Evolutionary conservation across 2,113 vertebrate genomes (phyloP), one percentile per base, ranked within the genome.

Genomic region (Psittacula cyanocephala): DNA sequence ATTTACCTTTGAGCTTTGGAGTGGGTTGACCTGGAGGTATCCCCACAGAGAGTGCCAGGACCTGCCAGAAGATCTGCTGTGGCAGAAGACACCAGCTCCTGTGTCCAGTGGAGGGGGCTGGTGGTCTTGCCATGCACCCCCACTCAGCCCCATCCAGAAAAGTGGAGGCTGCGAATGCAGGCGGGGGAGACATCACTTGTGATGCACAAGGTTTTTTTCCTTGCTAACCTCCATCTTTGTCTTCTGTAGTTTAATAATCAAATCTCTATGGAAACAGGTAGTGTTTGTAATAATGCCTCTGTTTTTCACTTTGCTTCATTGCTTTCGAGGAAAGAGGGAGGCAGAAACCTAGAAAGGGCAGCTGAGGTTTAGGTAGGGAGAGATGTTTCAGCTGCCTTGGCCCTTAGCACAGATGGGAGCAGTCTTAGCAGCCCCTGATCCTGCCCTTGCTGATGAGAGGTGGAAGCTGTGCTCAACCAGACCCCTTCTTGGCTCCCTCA

Each of bases 241-340:
- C 81, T 91, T 2, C 0, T 65, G 63, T 57, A 18, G 81, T 92
- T 94, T 95, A 62, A 91, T 70, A 86, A 91, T 94, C 50, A 77
- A 72, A 74, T 97, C 94, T 91, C 96, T 96, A 96, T 97, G 96
- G 95, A 89, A 96, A 97, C 95, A 87, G 81, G 92, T 92, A 6
- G 86, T 76, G 69, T 84, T 95, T 46, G 77, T 78, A 64, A 81
- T 39, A 71, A 75, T 84, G 81, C 71, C 71, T 86, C 81, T 82
- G 87, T 24, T 95, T 96, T 91, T 62, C 67, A 31, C 68, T 91
- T 76, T 65, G 81, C 89, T 92, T 92, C 16, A 6, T 76, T 91
- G 93, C 84, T 81, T 31, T 87, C 10, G 10, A 95, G 77, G 77
- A 95, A 94, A 83, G 29, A 81, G 83, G 24, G n/a, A 37, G 53